Percentiles rank a stretch among this genome's conserved stretches.
These are phyloP conservation scores for Zosterops pallidus DNA, from an alignment of 2,113 vertebrate species.

Conservation along the genomic window DNA sequence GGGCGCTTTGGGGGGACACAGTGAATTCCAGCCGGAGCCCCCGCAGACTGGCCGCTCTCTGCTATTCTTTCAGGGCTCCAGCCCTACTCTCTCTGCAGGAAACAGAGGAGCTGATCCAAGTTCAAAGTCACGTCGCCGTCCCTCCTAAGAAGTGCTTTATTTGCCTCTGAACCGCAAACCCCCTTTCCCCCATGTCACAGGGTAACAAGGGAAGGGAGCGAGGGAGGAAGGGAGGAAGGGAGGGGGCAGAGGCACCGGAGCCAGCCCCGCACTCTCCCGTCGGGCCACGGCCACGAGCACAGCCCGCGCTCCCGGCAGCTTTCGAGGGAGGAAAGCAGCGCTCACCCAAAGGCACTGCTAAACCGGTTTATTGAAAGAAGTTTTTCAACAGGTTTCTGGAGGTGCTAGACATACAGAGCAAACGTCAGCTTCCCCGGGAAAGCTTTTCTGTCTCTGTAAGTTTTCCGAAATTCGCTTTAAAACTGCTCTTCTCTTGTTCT, in stretches of 20 bases:
- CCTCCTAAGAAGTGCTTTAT: slow-evolving; percentile 88
- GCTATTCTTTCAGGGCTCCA: slow-evolving; percentile 84
- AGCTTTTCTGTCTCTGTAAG: slow-evolving; percentile 14
- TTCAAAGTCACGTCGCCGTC: slow-evolving; percentile 96
- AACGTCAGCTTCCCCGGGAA: background rate
- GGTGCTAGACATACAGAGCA: background rate
- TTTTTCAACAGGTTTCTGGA: slow-evolving; percentile 82
- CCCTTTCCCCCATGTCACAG: slow-evolving; percentile 67
- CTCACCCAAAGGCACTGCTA: background rate
- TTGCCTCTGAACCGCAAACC: slow-evolving; percentile 81
- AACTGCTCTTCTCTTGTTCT: background rate
- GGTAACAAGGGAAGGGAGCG: slow-evolving; percentile 57
- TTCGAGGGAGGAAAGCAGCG: background rate
- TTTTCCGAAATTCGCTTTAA: background rate
- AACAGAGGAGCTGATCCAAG: slow-evolving; percentile 93
- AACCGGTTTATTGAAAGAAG: background rate
- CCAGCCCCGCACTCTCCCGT: slow-evolving; percentile 54
- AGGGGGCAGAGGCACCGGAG: background rate
- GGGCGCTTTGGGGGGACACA: background rate
- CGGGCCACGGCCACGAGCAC: slow-evolving; percentile 66
- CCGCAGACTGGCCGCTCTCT: slow-evolving; percentile 70
- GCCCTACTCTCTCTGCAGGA: slow-evolving; percentile 88
- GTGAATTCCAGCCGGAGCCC: slow-evolving; percentile 66
- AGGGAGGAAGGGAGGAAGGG: background rate
- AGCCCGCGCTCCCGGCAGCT: slow-evolving; percentile 33